Percentiles rank a stretch among this genome's conserved stretches.
These are phyloP conservation scores for Gymnarchus niloticus DNA, from an alignment of 2,113 vertebrate species.

Conservation along the genomic window DNA sequence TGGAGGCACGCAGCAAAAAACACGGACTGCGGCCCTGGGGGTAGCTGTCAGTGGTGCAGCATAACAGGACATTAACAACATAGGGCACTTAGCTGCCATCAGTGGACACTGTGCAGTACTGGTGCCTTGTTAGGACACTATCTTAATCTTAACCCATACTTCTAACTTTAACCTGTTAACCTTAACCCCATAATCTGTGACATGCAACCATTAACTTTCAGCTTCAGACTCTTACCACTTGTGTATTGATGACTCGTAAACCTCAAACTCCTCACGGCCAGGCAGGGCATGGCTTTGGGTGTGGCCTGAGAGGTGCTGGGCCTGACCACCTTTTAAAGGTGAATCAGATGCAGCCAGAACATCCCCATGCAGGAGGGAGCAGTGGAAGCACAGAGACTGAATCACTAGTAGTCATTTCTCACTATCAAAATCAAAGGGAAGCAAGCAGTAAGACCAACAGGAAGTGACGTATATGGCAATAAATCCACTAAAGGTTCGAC, in stretches of 20 bases:
- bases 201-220: background rate
- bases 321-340: too few species aligned
- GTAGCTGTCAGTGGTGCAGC: constrained; percentile 65
- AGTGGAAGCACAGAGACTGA: background rate
- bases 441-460: background rate
- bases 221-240: background rate
- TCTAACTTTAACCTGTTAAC: background rate
- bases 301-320: too few species aligned
- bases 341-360: too few species aligned
- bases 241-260: background rate
- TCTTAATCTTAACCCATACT: background rate
- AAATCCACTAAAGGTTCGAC: background rate
- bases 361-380: too few species aligned
- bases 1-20: too few species aligned
- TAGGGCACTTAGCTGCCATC: too few species aligned
- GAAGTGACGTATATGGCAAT: background rate
- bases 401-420: too few species aligned
- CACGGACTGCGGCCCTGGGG: background rate
- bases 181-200: background rate
- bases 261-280: background rate
- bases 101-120: too few species aligned
- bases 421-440: too few species aligned
- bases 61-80: constrained; percentile 42
- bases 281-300: background rate
- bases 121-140: too few species aligned